Conservation (phyloP, 2,797 vertebrate genomes). For the Malacoraja senta region DNA sequence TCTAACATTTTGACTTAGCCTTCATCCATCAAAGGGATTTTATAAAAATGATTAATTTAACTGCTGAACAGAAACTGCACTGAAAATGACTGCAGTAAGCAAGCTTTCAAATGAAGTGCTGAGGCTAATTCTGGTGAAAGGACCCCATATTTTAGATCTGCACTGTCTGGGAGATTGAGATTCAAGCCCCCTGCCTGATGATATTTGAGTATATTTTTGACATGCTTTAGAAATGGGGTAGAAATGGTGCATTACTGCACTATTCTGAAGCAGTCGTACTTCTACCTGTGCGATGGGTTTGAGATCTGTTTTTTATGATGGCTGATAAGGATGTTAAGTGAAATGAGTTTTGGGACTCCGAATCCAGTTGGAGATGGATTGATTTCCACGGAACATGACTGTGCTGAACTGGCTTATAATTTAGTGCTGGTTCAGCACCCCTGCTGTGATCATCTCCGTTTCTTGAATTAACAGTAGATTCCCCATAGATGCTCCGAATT, state of each 20-base stretch:
- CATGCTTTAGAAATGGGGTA: background rate
- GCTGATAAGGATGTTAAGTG: conserved; percentile 10
- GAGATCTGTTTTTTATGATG: background rate
- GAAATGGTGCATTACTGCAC: background rate
- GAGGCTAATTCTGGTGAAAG: background rate
- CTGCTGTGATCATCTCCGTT: background rate
- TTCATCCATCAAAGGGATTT: conserved; percentile 33
- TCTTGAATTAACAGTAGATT: conserved; percentile 1
- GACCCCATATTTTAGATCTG: background rate
- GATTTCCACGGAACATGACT: conserved; percentile 6
- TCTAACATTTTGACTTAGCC: conserved; percentile 27
- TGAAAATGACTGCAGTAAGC: background rate
- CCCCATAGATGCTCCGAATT: background rate
- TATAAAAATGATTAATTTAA: background rate
- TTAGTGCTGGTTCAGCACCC: background rate
- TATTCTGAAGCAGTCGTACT: background rate
- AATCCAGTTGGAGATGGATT: conserved; percentile 25
- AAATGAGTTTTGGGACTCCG: conserved; percentile 25
- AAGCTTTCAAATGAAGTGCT: conserved; percentile 22
- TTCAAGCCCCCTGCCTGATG: background rate
- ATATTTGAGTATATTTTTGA: background rate
- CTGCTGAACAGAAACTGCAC: background rate
- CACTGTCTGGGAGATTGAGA: background rate
- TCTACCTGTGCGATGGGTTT: background rate
- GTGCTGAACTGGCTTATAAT: background rate